Percentiles rank a stretch among this genome's conserved stretches.
Evolutionary conservation across 2,888 invertebrate species (phyloP).

Genomic region (Cantharis flavilabris): DNA sequence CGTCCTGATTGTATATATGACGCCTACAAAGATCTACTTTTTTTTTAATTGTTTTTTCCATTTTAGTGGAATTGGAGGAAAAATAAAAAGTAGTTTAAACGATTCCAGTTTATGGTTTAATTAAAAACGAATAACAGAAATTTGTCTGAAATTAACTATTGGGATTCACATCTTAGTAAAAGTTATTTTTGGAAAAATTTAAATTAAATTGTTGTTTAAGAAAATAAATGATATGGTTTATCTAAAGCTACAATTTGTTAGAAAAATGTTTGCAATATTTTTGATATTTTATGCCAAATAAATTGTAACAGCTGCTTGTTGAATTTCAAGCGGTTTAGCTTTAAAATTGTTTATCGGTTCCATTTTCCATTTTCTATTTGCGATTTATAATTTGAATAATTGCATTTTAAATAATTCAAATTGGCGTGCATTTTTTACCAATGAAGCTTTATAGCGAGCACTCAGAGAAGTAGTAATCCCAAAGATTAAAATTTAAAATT

Average conservation of each 20-base stretch:
- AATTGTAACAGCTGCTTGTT: background rate
- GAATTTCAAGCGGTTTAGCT: background rate
- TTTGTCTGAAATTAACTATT: too few species aligned
- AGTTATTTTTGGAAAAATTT: too few species aligned
- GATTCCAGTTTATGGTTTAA: too few species aligned
- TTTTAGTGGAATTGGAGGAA: too few species aligned
- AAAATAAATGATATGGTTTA: too few species aligned
- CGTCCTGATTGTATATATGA: too few species aligned
- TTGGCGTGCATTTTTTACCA: background rate
- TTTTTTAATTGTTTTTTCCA: too few species aligned
- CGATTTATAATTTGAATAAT: background rate
- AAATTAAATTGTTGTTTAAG: too few species aligned
- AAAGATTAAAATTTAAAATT: background rate
- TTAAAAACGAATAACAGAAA: too few species aligned
- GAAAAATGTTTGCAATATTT: background rate
- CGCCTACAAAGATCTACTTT: too few species aligned
- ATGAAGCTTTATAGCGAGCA: background rate
- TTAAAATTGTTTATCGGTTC: background rate
- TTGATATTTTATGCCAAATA: background rate
- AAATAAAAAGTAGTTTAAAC: too few species aligned
- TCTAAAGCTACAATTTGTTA: background rate
- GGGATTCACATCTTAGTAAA: too few species aligned
- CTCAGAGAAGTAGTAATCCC: background rate
- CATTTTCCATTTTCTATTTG: background rate
- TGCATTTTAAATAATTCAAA: background rate